These are phyloP conservation scores for Anarhynchus alexandrinus DNA, from an alignment of 2,113 vertebrate species.

Conservation along the genomic window DNA sequence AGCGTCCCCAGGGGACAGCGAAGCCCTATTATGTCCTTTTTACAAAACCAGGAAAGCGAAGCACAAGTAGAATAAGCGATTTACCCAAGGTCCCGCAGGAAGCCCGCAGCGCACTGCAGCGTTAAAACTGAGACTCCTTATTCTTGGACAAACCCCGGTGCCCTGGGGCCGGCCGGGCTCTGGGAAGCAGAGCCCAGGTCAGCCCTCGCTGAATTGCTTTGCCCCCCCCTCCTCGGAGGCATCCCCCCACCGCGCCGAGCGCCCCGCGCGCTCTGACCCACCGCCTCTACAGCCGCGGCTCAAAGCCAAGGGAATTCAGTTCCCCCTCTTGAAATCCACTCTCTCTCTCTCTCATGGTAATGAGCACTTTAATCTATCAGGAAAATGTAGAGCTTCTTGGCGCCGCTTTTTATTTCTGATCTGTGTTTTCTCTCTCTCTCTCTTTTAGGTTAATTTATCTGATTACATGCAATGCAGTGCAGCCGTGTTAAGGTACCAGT, in stretches of 20 bases:
- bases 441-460: slow-evolving; percentile 82
- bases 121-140: background rate
- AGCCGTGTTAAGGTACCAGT: slow-evolving; percentile 78
- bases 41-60: background rate
- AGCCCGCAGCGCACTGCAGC: background rate
- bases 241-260: background rate
- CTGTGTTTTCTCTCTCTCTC: slow-evolving; percentile 52
- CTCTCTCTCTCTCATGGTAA: slow-evolving; percentile 58
- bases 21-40: background rate
- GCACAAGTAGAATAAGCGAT: background rate
- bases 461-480: slow-evolving; percentile 71
- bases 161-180: background rate
- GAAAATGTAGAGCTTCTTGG: slow-evolving; percentile 67
- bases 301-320: slow-evolving; percentile 45
- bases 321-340: slow-evolving; percentile 18
- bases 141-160: background rate
- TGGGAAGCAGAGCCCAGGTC: background rate
- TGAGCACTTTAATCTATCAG: slow-evolving; percentile 66
- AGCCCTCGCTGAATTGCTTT: background rate
- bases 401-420: slow-evolving; percentile 55
- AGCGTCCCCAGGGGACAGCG: background rate
- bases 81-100: background rate
- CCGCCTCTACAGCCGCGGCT: background rate
- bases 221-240: background rate
- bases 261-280: background rate